These are phyloP conservation scores for Ormia ochracea DNA, from an alignment of 2,888 invertebrate species.

Conservation along the genomic window DNA sequence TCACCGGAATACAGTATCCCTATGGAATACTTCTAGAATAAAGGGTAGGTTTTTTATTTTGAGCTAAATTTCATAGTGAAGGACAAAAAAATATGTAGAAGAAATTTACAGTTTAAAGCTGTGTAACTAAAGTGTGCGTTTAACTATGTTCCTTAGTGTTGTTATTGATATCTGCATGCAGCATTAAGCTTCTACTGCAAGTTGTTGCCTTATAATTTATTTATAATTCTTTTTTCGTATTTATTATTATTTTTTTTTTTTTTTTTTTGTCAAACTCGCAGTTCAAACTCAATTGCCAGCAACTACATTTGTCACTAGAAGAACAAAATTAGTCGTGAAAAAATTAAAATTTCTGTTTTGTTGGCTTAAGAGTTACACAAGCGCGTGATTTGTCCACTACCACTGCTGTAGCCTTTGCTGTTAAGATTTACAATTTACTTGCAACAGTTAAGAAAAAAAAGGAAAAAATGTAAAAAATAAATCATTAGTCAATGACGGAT, in stretches of 20 bases:
- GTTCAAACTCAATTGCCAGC: not conserved
- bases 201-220: conserved; percentile 4
- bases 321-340: conserved; percentile 41
- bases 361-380: conserved; percentile 48
- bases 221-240: not conserved
- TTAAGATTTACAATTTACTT: not conserved
- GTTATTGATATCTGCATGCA: not conserved
- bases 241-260: not conserved
- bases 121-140: too few species aligned
- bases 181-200: not conserved
- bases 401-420: not conserved
- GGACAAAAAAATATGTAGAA: too few species aligned
- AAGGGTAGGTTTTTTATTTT: too few species aligned
- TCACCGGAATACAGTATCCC: too few species aligned
- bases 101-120: too few species aligned
- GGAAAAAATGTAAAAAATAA: conserved; percentile 21
- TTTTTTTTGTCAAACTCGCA: too few species aligned
- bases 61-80: too few species aligned
- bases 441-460: not conserved
- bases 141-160: too few species aligned
- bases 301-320: conserved; percentile 43
- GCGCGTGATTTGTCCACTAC: conserved; percentile 56
- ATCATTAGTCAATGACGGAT: conserved; percentile 62
- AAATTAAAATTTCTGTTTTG: conserved; percentile 17
- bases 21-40: too few species aligned